Evolutionary conservation across 1,140 invertebrate species (phyloP), one percentile per base, ranked within the genome.

Genomic region (Trichonephila inaurata): DNA sequence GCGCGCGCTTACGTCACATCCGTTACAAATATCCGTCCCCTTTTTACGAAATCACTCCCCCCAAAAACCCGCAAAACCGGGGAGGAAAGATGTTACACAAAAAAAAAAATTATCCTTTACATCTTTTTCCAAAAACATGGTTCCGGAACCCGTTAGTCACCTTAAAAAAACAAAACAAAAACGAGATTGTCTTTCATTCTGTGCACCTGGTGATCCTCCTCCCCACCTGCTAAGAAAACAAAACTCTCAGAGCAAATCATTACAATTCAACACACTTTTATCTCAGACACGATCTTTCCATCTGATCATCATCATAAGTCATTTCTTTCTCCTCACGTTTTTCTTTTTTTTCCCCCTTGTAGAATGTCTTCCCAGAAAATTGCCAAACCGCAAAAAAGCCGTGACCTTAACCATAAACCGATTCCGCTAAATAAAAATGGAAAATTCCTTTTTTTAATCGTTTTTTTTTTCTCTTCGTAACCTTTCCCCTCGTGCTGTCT

Each of bases 341-440:
- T 19, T 6, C 18, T 19, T 6, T 3, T 40, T 19, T 19, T 16
- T 72, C 12, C 28, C 28, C 28, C 28, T 77, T 40, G 72, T 1
- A 18, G 18, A 77, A 14, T 18, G 28, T 40, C 28, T 77, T 77
- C 72, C 4, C 28, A 77, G 72, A 77, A 77, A 40, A 77, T 77
- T 77, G 72, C 72, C 72, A 77, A 77, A 77, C 72, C 72, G 72
- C 72, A 77, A 77, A 77, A 77, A 77, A 77, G 69, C 24, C 24
- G 33, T 77, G 72, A 77, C 72, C 72, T 40, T 77, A 77, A 69
- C 28, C 72, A 77, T 28, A 77, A 77, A 77, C 33, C 28, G 72
- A 77, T 77, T 40, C 72, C 28, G 24, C 72, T 77, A 77, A 77
- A 33, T 77, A 5, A 77, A 77, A 77, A 77, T 77, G 16, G 19